Base-by-base conservation (phyloP, 2,113 vertebrate genomes). In the Solea senegalensis region DNA sequence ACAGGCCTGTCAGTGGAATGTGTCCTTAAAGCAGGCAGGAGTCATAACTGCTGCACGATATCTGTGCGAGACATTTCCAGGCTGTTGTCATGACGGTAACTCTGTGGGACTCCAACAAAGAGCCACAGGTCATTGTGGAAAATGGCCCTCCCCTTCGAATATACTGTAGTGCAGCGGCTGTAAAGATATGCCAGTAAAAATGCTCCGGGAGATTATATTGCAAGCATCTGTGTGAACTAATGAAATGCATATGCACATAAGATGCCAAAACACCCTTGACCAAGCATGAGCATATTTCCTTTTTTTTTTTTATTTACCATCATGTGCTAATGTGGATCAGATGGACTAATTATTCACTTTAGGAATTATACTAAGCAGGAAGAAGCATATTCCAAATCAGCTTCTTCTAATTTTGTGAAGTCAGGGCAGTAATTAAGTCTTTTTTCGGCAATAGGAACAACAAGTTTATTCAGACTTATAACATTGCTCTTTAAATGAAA, bases 141-240 rank as follows among this genome's bases (percentile, higher is more conserved):
- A 84, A 83, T 21, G 16, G 44, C 40, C 50, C 51, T 52, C 55
- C 55, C 56, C 53, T 78, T 65, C 26, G 27, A 16, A 82, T 34
- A 84, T 75, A 87, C 85, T 86, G 81, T 88, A 85, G 86, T 60
- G 76, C 78, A 52, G 70, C 57, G 81, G 77, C 73, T 75, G 81
- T 89, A 86, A 89, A 91, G 72, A 83, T 87, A 90, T 88, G 78
- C 72, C 83, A 81, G 74, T 90, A 88, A 90, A 92, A 91, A 81
- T 72, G 65, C 81, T 76, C 72, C 64, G 26, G 80, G 62, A 90
- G 81, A 88, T 89, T 92, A 89, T 91, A 92, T 83, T 85, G 87
- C 74, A 69, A 88, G 88, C 89, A 91, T 92, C 84, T 91, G 90
- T 82, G 76, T 80, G 62, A 86, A 74, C 85, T 92, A 92, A 91